Base-by-base conservation (phyloP, 2,888 invertebrate species). In the Julus scandinavius region DNA sequence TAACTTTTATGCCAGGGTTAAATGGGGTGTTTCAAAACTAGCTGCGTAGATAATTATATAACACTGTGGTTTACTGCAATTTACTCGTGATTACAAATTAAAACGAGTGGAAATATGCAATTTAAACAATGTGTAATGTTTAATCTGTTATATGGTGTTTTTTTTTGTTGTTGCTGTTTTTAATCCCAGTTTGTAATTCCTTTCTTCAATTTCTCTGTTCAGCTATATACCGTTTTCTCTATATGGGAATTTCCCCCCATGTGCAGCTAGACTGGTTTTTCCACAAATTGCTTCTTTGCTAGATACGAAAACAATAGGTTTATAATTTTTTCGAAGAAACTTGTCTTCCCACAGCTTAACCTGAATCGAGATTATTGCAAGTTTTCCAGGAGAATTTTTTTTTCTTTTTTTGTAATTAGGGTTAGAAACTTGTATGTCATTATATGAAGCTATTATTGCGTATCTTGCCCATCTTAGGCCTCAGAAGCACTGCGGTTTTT, bases 401-500 rank as follows among this genome's bases (percentile, higher is more conserved):
- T 29, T 29, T 63, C n/a, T 63, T 15, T 29, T 29, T 29, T 29
- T 29, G n/a, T n/a, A 63, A 63, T 63, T 63, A 63, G 63, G 63
- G 4, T 7, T 63, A 20, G 63, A 63, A 63, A 63, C 63, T 17
- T 63, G 63, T 63, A n/a, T n/a, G 20, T n/a, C n/a, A n/a, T 63
- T 63, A 15, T n/a, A 15, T 63, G 17, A 15, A 63, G 63, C 63
- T 63, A n/a, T n/a, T 63, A 58, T 17, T 15, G 58, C 58, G 58
- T 58, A 58, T 63, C n/a, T n/a, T 63, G 63, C 63, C 63, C 63
- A 63, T 63, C 63, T 63, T 63, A 63, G 63, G 63, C 63, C 63
- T 63, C 63, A 63, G 20, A 54, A 63, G 20, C 63, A 17, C 58
- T 58, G 58, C 17, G 58, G 1, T 58, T 58, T 58, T 63, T 63